Evolutionary conservation across 2,888 invertebrate species (phyloP), one percentile per base, ranked within the genome.

Genomic region (Heliconius cydno): DNA sequence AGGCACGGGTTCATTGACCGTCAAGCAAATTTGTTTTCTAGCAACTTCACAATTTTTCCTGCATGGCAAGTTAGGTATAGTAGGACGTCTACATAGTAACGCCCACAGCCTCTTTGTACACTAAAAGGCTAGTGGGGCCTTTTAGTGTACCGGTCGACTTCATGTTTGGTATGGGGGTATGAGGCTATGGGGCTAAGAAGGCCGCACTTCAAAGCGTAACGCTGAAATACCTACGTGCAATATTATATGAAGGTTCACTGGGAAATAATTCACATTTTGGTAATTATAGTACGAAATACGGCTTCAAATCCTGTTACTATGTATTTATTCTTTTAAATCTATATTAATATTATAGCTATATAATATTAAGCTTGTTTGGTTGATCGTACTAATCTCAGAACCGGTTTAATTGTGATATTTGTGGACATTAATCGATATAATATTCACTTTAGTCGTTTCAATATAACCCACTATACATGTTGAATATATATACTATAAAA

Each of bases 141-240:
- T 57, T 52, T 34, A 72, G 57, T 10, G n/a, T 30, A n/a, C 34
- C 72, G 72, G 57, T 22, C 60, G 72, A 57, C 57, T 73, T 73
- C 15, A 34, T 73, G 30, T 12, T 57, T 13, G 72, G 72, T 73
- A 73, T 73, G 57, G 30, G 34, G 34, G 34, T 34, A 34, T 34
- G 34, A 7, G 34, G 7, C 34, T 34, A 34, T 7, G 57, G 30
- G 46, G 34, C 34, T 57, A 73, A 34, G 72, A 73, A 34, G 34
- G 57, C 72, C 30, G 22, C 19, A 72, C 30, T 57, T 73, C 72
- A 73, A 72, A 60, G 72, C 57, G 30, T 30, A 46, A 22, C 28
- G 34, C 12, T n/a, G n/a, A 73, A 57, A 73, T 73, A 57, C 3
- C 13, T 60, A 22, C 65, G 15, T n/a, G 5, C 30, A 34, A 34